Evolutionary conservation across 2,113 vertebrate species (phyloP).

Genomic region (Beaufortia kweichowensis): DNA sequence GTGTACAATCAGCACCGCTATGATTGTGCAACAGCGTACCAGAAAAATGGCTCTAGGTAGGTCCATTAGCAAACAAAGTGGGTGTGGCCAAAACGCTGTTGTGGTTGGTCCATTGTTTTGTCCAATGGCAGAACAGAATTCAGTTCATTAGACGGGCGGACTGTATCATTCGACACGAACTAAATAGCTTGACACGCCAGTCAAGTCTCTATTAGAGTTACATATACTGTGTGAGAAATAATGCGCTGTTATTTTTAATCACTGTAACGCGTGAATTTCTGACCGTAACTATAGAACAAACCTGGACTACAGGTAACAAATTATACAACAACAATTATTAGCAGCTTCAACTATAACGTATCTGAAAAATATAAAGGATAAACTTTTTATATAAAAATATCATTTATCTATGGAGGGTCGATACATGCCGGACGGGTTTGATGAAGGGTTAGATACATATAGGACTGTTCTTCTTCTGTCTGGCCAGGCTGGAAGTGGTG

Average conservation of each 20-base stretch:
- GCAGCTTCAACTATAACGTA: slow-evolving; percentile 73
- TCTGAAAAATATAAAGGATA: slow-evolving; percentile 58
- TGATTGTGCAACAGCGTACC: slow-evolving; percentile 38
- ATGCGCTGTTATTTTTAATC: not conserved
- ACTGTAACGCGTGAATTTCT: slow-evolving; percentile 5
- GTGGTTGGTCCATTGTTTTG: slow-evolving; percentile 7
- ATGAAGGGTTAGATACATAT: slow-evolving; percentile 25
- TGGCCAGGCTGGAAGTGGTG: not conserved
- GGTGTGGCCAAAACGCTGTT: slow-evolving; percentile 9
- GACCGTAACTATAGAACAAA: slow-evolving; percentile 21
- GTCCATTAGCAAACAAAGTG: not conserved
- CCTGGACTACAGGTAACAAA: slow-evolving; percentile 14
- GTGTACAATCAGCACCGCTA: not conserved
- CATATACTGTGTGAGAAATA: not conserved
- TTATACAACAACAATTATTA: slow-evolving; percentile 61
- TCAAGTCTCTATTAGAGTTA: not conserved
- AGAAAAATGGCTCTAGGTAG: slow-evolving; percentile 11
- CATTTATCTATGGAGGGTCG: slow-evolving; percentile 49
- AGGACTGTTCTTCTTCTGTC: slow-evolving; percentile 3
- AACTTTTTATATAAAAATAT: slow-evolving; percentile 53
- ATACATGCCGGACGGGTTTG: slow-evolving; percentile 43
- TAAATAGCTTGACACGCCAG: not conserved
- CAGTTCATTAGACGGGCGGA: not conserved
- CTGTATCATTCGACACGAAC: not conserved
- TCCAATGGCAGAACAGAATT: slow-evolving; percentile 35